phyloP scores from a whole-genome alignment of 2,888 invertebrate genomes.

The Agonopterix arenella region DNA sequence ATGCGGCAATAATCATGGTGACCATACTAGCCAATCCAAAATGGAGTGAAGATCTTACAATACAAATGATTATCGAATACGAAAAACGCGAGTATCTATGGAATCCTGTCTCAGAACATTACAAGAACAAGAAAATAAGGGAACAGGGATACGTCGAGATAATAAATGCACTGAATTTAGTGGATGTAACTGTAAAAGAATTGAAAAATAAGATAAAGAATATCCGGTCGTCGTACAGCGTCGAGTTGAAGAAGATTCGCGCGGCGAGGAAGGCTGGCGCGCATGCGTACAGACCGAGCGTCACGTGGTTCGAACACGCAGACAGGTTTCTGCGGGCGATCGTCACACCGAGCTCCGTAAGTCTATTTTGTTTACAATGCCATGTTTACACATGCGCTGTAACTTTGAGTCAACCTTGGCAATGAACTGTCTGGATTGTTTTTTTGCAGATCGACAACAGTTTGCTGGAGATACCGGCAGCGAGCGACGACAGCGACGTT shows the following conservation, averaged over 20 bases:
- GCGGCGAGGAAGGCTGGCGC: slow-evolving; percentile 72
- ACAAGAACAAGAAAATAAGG: slow-evolving; percentile 71
- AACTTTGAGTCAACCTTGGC: slow-evolving; percentile 13
- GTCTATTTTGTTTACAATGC: slow-evolving; percentile 40
- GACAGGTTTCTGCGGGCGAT: slow-evolving; percentile 75
- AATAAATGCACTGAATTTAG: slow-evolving; percentile 63
- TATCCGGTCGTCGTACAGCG: slow-evolving; percentile 72
- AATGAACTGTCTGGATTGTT: slow-evolving; percentile 20
- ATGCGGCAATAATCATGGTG: slow-evolving; percentile 62
- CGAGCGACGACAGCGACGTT: slow-evolving; percentile 67
- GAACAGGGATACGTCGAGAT: slow-evolving; percentile 71
- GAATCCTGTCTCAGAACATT: slow-evolving; percentile 71
- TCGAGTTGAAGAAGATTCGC: slow-evolving; percentile 73
- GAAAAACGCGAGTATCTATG: slow-evolving; percentile 70
- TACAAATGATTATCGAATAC: slow-evolving; percentile 72
- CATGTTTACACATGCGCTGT: slow-evolving; percentile 35
- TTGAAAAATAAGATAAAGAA: slow-evolving; percentile 74
- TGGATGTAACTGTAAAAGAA: slow-evolving; percentile 70
- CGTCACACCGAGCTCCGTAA: slow-evolving; percentile 74
- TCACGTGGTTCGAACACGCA: slow-evolving; percentile 76
- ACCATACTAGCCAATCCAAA: slow-evolving; percentile 70
- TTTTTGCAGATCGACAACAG: slow-evolving; percentile 64
- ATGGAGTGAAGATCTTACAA: slow-evolving; percentile 72
- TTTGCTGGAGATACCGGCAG: slow-evolving; percentile 61
- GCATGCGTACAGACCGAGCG: slow-evolving; percentile 74